Conservation (phyloP, 2,113 vertebrate species). For the Rhabdornis inornatus region DNA sequence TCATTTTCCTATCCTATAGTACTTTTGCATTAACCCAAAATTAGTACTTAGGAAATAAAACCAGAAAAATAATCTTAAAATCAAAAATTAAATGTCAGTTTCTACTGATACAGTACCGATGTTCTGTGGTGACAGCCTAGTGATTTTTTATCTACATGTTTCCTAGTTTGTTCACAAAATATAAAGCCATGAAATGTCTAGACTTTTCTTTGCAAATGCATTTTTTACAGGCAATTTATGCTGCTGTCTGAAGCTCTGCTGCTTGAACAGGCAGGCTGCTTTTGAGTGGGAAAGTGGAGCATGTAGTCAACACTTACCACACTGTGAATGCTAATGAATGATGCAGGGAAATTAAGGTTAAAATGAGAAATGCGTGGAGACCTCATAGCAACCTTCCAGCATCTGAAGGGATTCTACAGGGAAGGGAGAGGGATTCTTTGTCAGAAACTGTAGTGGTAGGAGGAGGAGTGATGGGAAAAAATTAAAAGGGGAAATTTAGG, state of each 20-base stretch:
- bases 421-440: background rate
- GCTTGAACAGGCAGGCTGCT: background rate
- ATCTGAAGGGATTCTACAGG: background rate
- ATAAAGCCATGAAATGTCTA: background rate
- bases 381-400: background rate
- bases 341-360: background rate
- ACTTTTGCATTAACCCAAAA: background rate
- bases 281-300: background rate
- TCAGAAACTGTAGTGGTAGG: background rate
- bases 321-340: background rate
- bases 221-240: background rate
- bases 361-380: background rate
- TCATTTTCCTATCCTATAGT: background rate
- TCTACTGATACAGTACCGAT: background rate
- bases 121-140: background rate
- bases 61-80: background rate
- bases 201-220: background rate
- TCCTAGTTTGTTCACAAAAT: background rate
- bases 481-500: background rate
- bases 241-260: background rate
- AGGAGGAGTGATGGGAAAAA: background rate
- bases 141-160: background rate
- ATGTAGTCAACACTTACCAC: background rate
- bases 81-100: background rate
- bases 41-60: background rate